Conservation (phyloP, 2,113 vertebrate species). For the Capreolus pygargus region DNA sequence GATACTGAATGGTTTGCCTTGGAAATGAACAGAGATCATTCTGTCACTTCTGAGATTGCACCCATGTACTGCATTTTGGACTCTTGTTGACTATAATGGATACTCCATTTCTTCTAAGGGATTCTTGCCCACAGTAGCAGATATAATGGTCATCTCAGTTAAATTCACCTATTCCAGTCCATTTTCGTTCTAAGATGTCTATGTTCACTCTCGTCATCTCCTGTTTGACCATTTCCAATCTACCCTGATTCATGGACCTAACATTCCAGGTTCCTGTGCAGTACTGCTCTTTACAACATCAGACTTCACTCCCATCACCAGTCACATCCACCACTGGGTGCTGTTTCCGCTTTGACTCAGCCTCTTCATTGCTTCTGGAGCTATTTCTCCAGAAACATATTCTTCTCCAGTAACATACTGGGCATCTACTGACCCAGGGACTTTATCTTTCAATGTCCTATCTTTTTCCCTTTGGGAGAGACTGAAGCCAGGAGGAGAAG, state of each 20-base stretch:
- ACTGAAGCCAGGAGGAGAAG: not conserved
- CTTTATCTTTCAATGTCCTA: not conserved
- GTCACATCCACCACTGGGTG: not conserved
- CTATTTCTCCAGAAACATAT: not conserved
- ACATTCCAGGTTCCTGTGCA: not conserved
- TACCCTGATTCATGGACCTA: not conserved
- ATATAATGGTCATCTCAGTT: not conserved
- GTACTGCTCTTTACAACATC: not conserved
- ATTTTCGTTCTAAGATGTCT: not conserved
- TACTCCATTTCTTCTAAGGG: not conserved
- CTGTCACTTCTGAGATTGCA: not conserved
- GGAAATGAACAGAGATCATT: not conserved
- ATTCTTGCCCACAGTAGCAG: not conserved
- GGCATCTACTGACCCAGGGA: not conserved
- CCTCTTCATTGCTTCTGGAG: not conserved
- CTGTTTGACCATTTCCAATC: not conserved
- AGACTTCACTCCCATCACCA: not conserved
- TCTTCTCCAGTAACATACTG: not conserved
- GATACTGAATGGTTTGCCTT: not conserved
- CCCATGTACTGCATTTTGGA: accelerated
- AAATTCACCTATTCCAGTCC: not conserved
- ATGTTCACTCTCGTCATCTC: not conserved
- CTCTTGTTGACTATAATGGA: not conserved
- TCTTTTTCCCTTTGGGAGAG: not conserved
- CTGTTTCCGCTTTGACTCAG: not conserved